Evolutionary conservation across 2,888 invertebrate genomes (phyloP).

Genomic region (Epinotia bilunana): DNA sequence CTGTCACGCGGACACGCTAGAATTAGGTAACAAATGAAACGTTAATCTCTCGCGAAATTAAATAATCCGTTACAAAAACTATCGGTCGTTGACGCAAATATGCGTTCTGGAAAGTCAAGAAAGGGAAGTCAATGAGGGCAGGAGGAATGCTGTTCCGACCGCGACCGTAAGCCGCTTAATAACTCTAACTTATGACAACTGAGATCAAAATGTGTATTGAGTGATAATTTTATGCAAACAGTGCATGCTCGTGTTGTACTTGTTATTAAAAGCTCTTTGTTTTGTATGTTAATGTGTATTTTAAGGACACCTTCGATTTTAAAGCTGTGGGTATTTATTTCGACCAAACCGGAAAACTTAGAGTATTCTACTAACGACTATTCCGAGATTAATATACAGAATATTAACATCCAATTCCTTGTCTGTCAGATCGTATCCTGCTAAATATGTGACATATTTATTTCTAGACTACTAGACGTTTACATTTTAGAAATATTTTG

Average conservation of each 20-base stretch:
- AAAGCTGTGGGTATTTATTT: not conserved
- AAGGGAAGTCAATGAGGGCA: slow-evolving; percentile 65
- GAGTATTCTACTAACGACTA: no score
- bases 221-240: slow-evolving; percentile 36
- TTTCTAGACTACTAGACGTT: no score
- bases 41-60: slow-evolving; percentile 67
- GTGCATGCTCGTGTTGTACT: slow-evolving; percentile 22
- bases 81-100: slow-evolving; percentile 65
- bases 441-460: no score
- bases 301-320: not conserved
- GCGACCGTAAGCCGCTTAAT: slow-evolving; percentile 44
- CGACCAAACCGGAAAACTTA: no score
- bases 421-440: no score
- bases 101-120: slow-evolving; percentile 65
- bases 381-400: no score
- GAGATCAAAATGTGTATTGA: slow-evolving; percentile 41
- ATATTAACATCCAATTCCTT: no score
- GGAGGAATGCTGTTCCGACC: slow-evolving; percentile 69
- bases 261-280: slow-evolving; percentile 36
- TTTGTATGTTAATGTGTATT: slow-evolving; percentile 18
- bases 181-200: slow-evolving; percentile 43
- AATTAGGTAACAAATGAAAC: slow-evolving; percentile 62
- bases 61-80: slow-evolving; percentile 66
- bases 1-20: slow-evolving; percentile 45
- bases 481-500: not conserved